A percentile compares a stretch with the other conserved stretches of the same genome.
Conservation (phyloP, 2,888 invertebrate species). For the Cerastoderma edule region DNA sequence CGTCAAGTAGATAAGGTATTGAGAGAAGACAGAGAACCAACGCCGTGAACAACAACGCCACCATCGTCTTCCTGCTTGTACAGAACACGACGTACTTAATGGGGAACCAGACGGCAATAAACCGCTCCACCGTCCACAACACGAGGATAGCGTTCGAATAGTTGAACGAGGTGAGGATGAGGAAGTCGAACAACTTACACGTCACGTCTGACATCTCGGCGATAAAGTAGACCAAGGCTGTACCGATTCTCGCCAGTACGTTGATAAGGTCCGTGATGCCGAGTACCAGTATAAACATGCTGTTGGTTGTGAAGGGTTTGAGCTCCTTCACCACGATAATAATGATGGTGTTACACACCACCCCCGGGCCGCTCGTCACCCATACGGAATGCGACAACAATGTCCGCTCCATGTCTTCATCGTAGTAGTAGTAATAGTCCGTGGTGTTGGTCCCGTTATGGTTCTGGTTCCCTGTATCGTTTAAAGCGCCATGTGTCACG, state of each 20-base stretch:
- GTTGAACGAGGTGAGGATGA: not conserved
- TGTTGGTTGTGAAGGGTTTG: conserved; percentile 13
- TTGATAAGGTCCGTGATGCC: conserved; percentile 8
- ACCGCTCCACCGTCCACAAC: conserved; percentile 33
- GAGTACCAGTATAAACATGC: conserved; percentile 3
- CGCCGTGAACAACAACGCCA: not conserved
- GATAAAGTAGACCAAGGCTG: not conserved
- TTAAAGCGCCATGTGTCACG: too few relatives aligned
- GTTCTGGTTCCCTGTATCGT: too few relatives aligned
- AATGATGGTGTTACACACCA: not conserved
- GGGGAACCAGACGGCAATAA: conserved; percentile 34
- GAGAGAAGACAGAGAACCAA: not conserved
- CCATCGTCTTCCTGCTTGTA: conserved; percentile 1
- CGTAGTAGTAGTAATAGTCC: not conserved
- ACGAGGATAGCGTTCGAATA: conserved; percentile 29
- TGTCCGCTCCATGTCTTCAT: not conserved
- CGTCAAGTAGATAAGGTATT: conserved; percentile 1
- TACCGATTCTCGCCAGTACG: not conserved
- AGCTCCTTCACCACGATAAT: not conserved
- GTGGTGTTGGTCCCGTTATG: too few relatives aligned
- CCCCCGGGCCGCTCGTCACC: conserved; percentile 11
- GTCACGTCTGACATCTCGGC: not conserved
- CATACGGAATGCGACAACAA: not conserved
- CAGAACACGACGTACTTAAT: conserved; percentile 17
- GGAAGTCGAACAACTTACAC: not conserved